Evolutionary conservation across 2,888 invertebrate genomes (phyloP).

Genomic region (Agrotis exclamationis): DNA sequence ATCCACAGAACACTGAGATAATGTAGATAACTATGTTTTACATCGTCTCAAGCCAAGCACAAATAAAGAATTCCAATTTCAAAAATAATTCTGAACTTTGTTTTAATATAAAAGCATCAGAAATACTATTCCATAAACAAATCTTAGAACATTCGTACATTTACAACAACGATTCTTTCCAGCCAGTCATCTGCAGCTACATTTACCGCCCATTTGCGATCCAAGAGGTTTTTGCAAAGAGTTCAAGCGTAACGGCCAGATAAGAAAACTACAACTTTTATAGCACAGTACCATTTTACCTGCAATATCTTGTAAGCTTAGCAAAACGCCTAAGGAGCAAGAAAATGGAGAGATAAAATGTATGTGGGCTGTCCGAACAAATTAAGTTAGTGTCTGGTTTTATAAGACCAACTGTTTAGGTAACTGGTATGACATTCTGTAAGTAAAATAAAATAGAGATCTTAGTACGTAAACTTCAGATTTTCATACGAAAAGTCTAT

Average conservation of each 20-base stretch:
- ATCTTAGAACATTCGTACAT: slow-evolving; percentile 1
- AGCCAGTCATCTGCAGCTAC: slow-evolving; percentile 60
- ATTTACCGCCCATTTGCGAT: slow-evolving; percentile 59
- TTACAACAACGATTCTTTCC: slow-evolving; percentile 28
- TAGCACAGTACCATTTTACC: slow-evolving; percentile 29
- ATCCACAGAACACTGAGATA: too few species aligned
- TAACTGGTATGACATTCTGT: neutral
- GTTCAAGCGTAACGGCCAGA: slow-evolving; percentile 65
- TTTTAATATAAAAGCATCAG: neutral
- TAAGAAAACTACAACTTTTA: slow-evolving; percentile 58
- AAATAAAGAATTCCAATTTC: too few species aligned
- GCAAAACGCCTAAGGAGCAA: slow-evolving; percentile 28
- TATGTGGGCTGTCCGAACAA: slow-evolving; percentile 34
- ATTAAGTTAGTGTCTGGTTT: slow-evolving; percentile 13
- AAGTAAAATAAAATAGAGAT: neutral
- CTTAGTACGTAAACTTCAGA: neutral
- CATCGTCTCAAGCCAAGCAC: neutral
- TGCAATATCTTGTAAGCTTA: slow-evolving; percentile 25
- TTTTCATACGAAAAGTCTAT: neutral
- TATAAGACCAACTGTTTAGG: neutral
- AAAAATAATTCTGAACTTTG: neutral
- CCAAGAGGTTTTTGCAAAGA: slow-evolving; percentile 63
- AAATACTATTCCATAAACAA: neutral
- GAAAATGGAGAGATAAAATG: slow-evolving; percentile 44
- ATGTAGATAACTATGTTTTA: too few species aligned